A percentile compares a stretch with the other conserved stretches of the same genome.
Conservation (phyloP, 2,797 vertebrate species). For the Acanthis flammea region DNA sequence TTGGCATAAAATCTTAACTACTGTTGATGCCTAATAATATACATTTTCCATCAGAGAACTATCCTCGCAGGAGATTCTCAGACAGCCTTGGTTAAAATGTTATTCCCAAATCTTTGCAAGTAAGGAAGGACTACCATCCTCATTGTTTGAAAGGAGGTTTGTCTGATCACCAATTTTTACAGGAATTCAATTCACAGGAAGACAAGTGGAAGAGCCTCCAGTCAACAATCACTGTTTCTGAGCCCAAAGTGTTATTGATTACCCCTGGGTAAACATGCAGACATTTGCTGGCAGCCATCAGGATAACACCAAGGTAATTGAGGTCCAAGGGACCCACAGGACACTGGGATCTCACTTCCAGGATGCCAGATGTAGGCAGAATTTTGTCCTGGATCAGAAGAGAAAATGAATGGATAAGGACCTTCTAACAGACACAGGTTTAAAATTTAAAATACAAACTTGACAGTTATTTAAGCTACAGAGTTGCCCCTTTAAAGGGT, state of each 20-base stretch:
- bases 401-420: not conserved
- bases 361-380: accelerated
- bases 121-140: not conserved
- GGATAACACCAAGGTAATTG: not conserved
- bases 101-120: not conserved
- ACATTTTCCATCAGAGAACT: not conserved
- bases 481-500: not conserved
- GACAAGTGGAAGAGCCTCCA: not conserved
- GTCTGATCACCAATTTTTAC: not conserved
- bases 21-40: not conserved
- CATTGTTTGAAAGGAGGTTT: not conserved
- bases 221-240: not conserved
- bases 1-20: not conserved
- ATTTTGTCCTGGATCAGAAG: not conserved
- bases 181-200: not conserved
- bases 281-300: not conserved
- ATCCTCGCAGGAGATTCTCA: not conserved
- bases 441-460: not conserved
- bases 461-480: not conserved
- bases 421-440: not conserved
- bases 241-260: not conserved
- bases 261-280: not conserved
- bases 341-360: not conserved
- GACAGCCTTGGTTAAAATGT: not conserved
- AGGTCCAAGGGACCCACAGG: not conserved